These are phyloP conservation scores for Distichodus sexfasciatus DNA, from an alignment of 2,797 vertebrate species.

Conservation along the genomic window DNA sequence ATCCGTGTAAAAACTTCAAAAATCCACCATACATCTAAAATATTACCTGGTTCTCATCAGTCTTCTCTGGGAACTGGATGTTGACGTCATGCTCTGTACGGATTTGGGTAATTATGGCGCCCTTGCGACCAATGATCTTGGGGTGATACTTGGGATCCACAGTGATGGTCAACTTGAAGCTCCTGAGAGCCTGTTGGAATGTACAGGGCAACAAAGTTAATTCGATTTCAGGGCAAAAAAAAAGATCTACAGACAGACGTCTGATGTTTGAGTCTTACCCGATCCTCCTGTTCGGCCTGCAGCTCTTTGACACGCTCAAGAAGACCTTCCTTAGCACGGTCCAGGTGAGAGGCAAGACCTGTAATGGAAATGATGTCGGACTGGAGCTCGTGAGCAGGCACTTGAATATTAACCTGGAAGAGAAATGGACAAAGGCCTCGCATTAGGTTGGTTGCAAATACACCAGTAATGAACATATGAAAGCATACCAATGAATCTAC, in stretches of 20 bases:
- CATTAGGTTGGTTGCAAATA: neutral
- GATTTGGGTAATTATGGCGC: conserved; percentile 95
- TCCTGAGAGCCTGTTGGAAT: conserved; percentile 83
- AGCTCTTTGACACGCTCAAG: conserved; percentile 93
- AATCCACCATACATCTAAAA: neutral
- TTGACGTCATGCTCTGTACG: conserved; percentile 93
- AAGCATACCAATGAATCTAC: neutral
- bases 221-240: neutral
- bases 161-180: conserved; percentile 93
- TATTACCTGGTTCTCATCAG: conserved; percentile 89
- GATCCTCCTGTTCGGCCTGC: conserved; percentile 93
- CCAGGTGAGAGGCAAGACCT: conserved; percentile 85
- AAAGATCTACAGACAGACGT: neutral
- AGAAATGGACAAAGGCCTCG: neutral
- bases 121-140: conserved; percentile 97
- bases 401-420: conserved; percentile 94
- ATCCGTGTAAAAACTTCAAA: neutral
- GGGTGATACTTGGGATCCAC: conserved; percentile 98
- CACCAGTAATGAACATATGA: neutral
- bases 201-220: neutral
- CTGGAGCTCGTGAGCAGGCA: conserved; percentile 94
- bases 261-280: conserved; percentile 72
- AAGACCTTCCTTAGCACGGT: conserved; percentile 90
- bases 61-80: conserved; percentile 98
- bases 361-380: conserved; percentile 91